A percentile compares a stretch with the other conserved stretches of the same genome.
These are phyloP conservation scores for Labroides dimidiatus DNA, from an alignment of 2,797 vertebrate genomes.

Conservation along the genomic window DNA sequence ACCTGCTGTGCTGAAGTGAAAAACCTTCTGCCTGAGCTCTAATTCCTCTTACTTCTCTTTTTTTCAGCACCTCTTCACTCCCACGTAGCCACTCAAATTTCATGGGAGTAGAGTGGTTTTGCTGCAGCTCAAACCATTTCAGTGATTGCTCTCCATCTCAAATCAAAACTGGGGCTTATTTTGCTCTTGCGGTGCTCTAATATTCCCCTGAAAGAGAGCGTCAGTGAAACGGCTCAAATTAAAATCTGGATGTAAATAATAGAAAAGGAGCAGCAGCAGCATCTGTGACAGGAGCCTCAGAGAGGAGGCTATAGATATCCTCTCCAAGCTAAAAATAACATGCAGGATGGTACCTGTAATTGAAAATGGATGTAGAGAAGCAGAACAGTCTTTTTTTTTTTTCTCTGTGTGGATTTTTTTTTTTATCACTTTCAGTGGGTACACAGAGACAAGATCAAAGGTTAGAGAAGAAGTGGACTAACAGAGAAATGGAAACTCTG, in stretches of 20 bases:
- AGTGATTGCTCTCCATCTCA: slow-evolving; percentile 7
- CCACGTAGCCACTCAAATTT: slow-evolving; percentile 33
- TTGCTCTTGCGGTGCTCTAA: neutral
- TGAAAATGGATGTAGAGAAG: slow-evolving; percentile 39
- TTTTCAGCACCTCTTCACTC: slow-evolving; percentile 47
- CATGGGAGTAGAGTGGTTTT: slow-evolving; percentile 6
- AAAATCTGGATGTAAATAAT: slow-evolving; percentile 62
- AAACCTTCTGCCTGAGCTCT: slow-evolving; percentile 17
- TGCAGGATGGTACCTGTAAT: slow-evolving; percentile 47
- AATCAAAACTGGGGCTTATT: neutral
- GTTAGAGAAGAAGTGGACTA: too few relatives aligned
- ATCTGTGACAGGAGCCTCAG: slow-evolving; percentile 41
- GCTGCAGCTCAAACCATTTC: slow-evolving; percentile 18
- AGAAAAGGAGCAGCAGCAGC: slow-evolving; percentile 41
- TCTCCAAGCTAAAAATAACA: slow-evolving; percentile 46
- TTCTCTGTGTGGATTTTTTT: too few relatives aligned
- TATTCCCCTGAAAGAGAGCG: neutral
- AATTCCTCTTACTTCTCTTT: slow-evolving; percentile 17
- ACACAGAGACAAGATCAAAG: neutral
- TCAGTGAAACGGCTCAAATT: slow-evolving; percentile 3
- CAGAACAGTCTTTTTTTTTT: slow-evolving; percentile 11
- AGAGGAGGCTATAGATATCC: slow-evolving; percentile 58
- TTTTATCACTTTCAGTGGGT: neutral
- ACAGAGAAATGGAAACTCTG: too few relatives aligned
- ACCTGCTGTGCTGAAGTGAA: neutral